These are phyloP conservation scores for Oopsacas minuta DNA, from an alignment of 37 sponge, comb jelly and placozoan genomes.

Conservation along the genomic window DNA sequence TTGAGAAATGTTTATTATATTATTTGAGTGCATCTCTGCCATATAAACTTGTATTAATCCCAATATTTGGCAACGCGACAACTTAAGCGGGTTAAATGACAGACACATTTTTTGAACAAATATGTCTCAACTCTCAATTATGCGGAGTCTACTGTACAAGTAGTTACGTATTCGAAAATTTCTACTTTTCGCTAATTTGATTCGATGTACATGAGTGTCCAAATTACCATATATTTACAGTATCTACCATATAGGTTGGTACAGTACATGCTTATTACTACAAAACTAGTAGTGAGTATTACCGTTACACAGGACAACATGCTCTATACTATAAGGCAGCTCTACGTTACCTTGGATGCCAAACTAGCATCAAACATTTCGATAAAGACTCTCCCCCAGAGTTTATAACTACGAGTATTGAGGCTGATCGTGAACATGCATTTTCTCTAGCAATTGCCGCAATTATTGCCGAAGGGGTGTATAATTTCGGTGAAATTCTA, in stretches of 20 bases:
- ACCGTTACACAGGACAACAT: background rate
- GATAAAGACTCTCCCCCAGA: background rate
- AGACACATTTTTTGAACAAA: no score
- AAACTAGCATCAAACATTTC: conserved; percentile 5
- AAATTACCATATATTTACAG: background rate
- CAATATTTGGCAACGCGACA: no score
- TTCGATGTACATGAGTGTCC: no score
- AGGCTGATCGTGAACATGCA: background rate
- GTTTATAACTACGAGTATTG: background rate
- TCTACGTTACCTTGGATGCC: background rate
- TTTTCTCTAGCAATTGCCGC: background rate
- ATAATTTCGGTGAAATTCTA: conserved; percentile 16
- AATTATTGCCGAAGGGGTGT: background rate
- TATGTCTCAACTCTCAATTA: no score
- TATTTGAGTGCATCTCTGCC: no score
- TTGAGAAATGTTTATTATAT: no score
- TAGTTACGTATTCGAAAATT: no score
- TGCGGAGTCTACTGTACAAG: no score
- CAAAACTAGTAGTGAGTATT: background rate
- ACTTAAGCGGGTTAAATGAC: no score
- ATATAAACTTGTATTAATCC: no score
- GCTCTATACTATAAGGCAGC: background rate
- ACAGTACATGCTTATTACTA: background rate
- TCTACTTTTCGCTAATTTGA: no score
- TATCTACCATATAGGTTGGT: background rate